A percentile compares a stretch with the other conserved stretches of the same genome.
Evolutionary conservation across 2,888 invertebrate genomes (phyloP).

Genomic region (Trissonchulus latispiculum): DNA sequence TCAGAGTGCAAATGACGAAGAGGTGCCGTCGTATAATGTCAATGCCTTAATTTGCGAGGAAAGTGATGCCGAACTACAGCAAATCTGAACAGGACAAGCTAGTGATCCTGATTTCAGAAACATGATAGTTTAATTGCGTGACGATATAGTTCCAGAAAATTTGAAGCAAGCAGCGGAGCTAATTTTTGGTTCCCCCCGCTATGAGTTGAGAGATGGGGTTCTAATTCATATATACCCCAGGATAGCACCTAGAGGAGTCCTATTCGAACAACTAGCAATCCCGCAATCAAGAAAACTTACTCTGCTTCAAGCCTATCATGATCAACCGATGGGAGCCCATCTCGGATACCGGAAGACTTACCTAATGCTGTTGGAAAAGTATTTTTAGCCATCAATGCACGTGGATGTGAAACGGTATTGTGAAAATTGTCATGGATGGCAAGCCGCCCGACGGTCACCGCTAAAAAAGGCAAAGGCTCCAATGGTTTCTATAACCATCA

Average conservation of each 20-base stretch:
- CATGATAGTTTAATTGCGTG: background rate
- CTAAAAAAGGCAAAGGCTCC: background rate
- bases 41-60: no score
- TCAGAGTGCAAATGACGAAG: no score
- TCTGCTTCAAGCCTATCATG: slow-evolving; percentile 20
- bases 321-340: slow-evolving; percentile 22
- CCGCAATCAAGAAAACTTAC: background rate
- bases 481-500: background rate
- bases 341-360: slow-evolving; percentile 22
- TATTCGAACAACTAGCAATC: background rate
- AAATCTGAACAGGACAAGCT: background rate
- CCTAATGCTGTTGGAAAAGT: background rate
- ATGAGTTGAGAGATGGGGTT: background rate
- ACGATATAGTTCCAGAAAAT: background rate
- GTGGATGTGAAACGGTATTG: background rate
- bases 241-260: background rate
- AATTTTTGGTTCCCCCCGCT: background rate
- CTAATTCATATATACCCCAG: background rate
- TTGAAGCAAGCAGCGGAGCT: background rate
- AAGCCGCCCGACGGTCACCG: background rate
- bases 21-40: no score
- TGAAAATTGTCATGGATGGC: background rate
- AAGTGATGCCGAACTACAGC: no score
- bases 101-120: background rate
- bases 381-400: background rate